phyloP scores from a whole-genome alignment of 2,797 vertebrate genomes.

The Phalanger gymnotis region DNA sequence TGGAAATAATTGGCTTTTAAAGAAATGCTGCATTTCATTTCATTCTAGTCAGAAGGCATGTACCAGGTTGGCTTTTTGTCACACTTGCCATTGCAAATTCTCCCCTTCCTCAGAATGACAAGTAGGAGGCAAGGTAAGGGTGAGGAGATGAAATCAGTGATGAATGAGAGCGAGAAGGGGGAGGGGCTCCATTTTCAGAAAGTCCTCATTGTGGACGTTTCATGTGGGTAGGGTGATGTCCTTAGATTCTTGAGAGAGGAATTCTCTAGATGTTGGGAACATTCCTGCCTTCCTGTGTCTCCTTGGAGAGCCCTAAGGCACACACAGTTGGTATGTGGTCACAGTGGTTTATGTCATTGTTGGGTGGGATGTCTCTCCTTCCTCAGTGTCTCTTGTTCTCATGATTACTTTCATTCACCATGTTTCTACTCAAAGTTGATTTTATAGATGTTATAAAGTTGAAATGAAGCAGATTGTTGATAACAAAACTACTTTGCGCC shows the following conservation, averaged over 20 bases:
- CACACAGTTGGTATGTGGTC: not conserved
- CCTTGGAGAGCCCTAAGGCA: not conserved
- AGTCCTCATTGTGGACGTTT: slow-evolving; percentile 2
- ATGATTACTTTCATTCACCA: not conserved
- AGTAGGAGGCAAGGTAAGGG: not conserved
- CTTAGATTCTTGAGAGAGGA: not conserved
- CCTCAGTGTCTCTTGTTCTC: not conserved
- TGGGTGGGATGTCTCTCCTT: not conserved
- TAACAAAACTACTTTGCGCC: not conserved
- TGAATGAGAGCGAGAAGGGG: not conserved
- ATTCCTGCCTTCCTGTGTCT: not conserved
- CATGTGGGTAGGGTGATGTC: not conserved
- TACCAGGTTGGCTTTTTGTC: slow-evolving; percentile 41
- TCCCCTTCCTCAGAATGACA: slow-evolving; percentile 52
- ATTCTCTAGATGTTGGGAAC: slow-evolving; percentile 8
- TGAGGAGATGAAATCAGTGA: not conserved
- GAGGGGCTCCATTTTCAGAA: not conserved
- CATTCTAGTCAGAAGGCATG: slow-evolving; percentile 64
- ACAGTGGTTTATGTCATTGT: not conserved
- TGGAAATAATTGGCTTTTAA: slow-evolving; percentile 76
- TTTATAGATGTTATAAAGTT: not conserved
- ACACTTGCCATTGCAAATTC: slow-evolving; percentile 48
- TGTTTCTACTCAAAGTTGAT: not conserved
- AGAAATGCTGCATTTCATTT: slow-evolving; percentile 71
- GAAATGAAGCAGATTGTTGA: not conserved